Base-by-base conservation (phyloP, 2,888 invertebrate species). In the Sinhomidia bicolor region DNA sequence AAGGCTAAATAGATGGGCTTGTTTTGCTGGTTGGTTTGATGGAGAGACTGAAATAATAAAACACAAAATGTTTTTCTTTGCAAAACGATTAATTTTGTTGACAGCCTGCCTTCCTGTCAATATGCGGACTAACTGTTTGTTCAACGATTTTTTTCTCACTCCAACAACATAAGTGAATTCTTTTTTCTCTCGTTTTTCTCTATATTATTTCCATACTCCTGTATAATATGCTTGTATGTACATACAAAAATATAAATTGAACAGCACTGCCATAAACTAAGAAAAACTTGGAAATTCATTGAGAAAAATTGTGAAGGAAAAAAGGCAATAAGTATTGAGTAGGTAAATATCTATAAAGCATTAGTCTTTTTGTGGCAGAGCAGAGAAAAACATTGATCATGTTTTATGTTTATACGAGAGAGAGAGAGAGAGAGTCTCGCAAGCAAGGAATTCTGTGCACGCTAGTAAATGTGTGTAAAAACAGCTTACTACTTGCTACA, bases 81-180 rank as follows among this genome's bases (percentile, higher is more conserved):
- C 89, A 89, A 89, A 89, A 90, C 90, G 90, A 91, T 91, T 90
- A 91, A 91, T 91, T 91, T 90, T 90, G 91, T 88, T 90, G 91
- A 91, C 91, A 90, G 91, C 76, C 89, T 91, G 89, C 91, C 89
- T 89, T 90, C 90, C 90, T 90, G 90, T 90, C 90, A 90, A 83
- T 88, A 88, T 84, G 84, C 83, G 80, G 84, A 88, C 88, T 88
- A 88, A 88, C 88, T 79, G 88, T 88, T 88, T 88, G 83, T 60
- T 88, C 88, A 88, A 88, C 83, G 29, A 80, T 36, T 78, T 83
- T 84, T 84, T 88, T 17, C 26, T 17, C 14, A 47, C 78, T 32
- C 57, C 36, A 57, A 51, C 47, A 41, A 23, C 41, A 80, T 80
- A 47, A 60, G 41, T 87, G 60, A 80, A 85, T 80, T 85, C 85